Evolutionary conservation across 37 sponge, comb jelly and placozoan species (phyloP).

Genomic region (Hexactinellida sp.): DNA sequence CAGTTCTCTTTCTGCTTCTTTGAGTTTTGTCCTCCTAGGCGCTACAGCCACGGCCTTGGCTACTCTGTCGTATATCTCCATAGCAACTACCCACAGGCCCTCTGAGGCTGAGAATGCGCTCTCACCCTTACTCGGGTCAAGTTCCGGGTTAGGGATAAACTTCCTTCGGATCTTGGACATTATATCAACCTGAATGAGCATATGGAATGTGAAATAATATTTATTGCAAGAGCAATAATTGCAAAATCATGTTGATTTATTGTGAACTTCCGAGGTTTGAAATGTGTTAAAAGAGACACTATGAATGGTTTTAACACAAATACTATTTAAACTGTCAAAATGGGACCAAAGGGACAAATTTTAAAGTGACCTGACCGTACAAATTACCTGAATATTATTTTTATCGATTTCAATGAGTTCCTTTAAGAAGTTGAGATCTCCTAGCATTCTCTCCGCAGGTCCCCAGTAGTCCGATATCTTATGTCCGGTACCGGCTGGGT

Average conservation of each 20-base stretch:
- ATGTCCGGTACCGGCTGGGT: slow-evolving; percentile 65
- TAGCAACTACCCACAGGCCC: slow-evolving; percentile 87
- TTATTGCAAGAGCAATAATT: too few species aligned
- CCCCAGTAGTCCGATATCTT: slow-evolving; percentile 97
- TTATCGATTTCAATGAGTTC: slow-evolving; percentile 76
- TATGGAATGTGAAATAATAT: not conserved
- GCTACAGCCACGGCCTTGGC: slow-evolving; percentile 98
- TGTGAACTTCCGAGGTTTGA: too few species aligned
- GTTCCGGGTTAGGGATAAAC: slow-evolving; percentile 66
- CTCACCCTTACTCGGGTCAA: slow-evolving; percentile 86
- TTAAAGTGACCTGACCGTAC: too few species aligned
- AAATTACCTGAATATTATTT: slow-evolving; percentile 71
- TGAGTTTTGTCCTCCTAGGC: slow-evolving; percentile 84
- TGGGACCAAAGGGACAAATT: too few species aligned
- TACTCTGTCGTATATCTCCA: slow-evolving; percentile 98
- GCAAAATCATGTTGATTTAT: too few species aligned
- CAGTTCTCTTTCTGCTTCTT: slow-evolving; percentile 64
- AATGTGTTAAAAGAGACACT: too few species aligned
- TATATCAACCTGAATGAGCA: slow-evolving; percentile 40
- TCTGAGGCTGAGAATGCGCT: slow-evolving; percentile 98
- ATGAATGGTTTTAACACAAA: not conserved
- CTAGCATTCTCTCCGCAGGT: slow-evolving; percentile 86
- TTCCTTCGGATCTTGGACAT: slow-evolving; percentile 87
- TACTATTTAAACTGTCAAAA: too few species aligned
- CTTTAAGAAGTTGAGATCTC: slow-evolving; percentile 92